These are phyloP conservation scores for Arremon aurantiirostris DNA, from an alignment of 2,797 vertebrate species.

Conservation along the genomic window DNA sequence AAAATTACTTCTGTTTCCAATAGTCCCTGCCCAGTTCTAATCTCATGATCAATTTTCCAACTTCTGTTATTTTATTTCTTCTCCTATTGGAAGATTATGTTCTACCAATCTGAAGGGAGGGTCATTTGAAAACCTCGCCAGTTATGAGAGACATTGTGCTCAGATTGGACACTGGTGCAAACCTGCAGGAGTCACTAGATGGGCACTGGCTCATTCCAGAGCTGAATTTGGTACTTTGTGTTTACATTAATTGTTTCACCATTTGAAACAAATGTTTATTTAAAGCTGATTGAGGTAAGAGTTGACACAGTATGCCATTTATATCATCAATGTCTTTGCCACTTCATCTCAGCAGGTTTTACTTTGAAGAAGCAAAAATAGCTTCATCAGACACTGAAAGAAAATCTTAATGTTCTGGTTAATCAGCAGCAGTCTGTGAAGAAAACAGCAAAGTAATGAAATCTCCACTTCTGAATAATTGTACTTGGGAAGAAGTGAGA, in stretches of 20 bases:
- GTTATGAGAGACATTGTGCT: background rate
- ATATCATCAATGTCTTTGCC: conserved; percentile 33
- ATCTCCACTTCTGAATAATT: conserved; percentile 44
- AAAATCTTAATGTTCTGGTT: conserved; percentile 30
- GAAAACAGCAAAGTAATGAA: conserved; percentile 52
- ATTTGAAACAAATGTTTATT: conserved; percentile 59
- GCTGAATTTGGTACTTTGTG: background rate
- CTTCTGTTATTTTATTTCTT: background rate
- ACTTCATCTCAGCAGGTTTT: conserved; percentile 46
- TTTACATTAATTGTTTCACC: conserved; percentile 53
- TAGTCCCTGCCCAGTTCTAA: background rate
- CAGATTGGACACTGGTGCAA: background rate
- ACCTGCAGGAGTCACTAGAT: background rate
- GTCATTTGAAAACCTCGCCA: background rate
- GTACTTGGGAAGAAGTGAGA: conserved; percentile 16
- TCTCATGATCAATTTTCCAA: background rate
- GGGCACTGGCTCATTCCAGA: background rate
- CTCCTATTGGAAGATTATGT: background rate
- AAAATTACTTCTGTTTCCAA: background rate
- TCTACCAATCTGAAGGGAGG: background rate
- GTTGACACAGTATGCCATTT: conserved; percentile 48
- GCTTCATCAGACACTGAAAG: conserved; percentile 45
- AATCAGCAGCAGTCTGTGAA: conserved; percentile 50
- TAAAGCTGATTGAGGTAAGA: conserved; percentile 53
- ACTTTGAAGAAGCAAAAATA: conserved; percentile 58